phyloP scores from a whole-genome alignment of 2,113 vertebrate genomes.

The Sander lucioperca region DNA sequence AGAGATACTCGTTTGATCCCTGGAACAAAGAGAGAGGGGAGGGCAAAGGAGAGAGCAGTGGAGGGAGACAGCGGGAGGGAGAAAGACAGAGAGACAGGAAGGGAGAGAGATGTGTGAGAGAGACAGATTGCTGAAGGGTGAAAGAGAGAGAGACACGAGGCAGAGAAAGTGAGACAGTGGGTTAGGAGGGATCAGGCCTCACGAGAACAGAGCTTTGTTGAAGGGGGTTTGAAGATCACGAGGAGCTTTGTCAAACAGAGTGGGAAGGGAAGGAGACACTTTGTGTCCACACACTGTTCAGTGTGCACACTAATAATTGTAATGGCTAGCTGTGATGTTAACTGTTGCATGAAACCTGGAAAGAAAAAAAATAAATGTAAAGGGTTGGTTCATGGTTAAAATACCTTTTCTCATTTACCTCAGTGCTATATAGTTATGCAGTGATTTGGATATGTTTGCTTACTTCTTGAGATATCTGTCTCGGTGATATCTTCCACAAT shows the following conservation, averaged over 20 bases:
- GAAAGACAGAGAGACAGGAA: conserved; percentile 41
- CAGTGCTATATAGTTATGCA: not conserved
- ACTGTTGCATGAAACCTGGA: conserved; percentile 7
- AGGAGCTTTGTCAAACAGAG: conserved; percentile 74
- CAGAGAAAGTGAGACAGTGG: conserved; percentile 36
- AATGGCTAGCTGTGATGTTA: conserved; percentile 12
- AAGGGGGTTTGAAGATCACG: conserved; percentile 80
- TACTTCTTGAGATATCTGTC: not conserved
- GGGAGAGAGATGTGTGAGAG: conserved; percentile 29
- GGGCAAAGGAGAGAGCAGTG: conserved; percentile 67
- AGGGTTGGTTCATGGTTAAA: not conserved
- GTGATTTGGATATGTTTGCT: not conserved
- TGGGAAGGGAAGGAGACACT: conserved; percentile 41
- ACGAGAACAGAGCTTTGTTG: conserved; percentile 74
- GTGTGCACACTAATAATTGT: conserved; percentile 2
- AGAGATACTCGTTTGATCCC: conserved; percentile 80
- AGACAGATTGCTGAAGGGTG: conserved; percentile 50
- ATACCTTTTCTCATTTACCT: not conserved
- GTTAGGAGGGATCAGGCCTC: conserved; percentile 71
- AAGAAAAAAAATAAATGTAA: not conserved
- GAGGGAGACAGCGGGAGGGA: conserved; percentile 49
- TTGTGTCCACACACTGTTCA: conserved; percentile 54
- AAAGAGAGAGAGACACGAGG: conserved; percentile 42
- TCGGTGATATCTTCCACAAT: not conserved
- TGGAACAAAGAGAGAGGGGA: conserved; percentile 77